Evolutionary conservation across 2,888 invertebrate species (phyloP).

Genomic region (Agrotis clavis): DNA sequence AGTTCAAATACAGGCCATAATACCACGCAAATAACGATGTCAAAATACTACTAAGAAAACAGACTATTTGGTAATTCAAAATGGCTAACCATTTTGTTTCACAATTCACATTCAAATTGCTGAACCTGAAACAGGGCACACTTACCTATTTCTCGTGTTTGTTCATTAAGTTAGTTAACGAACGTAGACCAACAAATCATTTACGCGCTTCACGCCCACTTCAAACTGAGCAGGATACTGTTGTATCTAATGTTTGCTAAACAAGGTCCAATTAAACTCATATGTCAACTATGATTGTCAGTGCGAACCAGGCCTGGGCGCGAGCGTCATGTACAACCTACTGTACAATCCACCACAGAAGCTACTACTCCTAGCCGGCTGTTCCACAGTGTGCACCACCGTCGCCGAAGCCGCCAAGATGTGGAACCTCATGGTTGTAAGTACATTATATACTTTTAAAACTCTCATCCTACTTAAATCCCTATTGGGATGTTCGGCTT

Average conservation of each 20-base stretch:
- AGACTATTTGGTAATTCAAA: not conserved
- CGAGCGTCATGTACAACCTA: constrained; percentile 99
- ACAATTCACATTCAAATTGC: constrained; percentile 35
- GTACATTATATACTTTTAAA: constrained; percentile 78
- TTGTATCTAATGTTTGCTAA: constrained; percentile 39
- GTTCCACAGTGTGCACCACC: constrained; percentile 99
- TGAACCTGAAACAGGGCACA: constrained; percentile 23
- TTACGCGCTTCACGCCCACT: constrained; percentile 43
- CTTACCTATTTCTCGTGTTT: constrained; percentile 35
- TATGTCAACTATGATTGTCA: constrained; percentile 84
- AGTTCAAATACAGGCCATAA: not conserved
- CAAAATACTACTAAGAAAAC: not conserved
- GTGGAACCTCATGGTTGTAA: constrained; percentile 99
- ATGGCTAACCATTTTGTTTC: constrained; percentile 2
- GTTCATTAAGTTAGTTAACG: constrained; percentile 45
- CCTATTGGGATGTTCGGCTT: constrained; percentile 16
- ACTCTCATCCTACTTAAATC: constrained; percentile 27
- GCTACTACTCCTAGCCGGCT: constrained; percentile 98
- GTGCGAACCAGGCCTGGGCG: constrained; percentile 99
- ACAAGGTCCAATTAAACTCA: constrained; percentile 45
- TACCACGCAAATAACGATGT: not conserved
- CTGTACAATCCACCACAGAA: constrained; percentile 99
- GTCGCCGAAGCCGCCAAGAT: constrained; percentile 99
- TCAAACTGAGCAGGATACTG: constrained; percentile 39
- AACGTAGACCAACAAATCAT: constrained; percentile 53